Evolutionary conservation across 2,888 invertebrate species (phyloP).

Genomic region (Yponomeuta cagnagella): DNA sequence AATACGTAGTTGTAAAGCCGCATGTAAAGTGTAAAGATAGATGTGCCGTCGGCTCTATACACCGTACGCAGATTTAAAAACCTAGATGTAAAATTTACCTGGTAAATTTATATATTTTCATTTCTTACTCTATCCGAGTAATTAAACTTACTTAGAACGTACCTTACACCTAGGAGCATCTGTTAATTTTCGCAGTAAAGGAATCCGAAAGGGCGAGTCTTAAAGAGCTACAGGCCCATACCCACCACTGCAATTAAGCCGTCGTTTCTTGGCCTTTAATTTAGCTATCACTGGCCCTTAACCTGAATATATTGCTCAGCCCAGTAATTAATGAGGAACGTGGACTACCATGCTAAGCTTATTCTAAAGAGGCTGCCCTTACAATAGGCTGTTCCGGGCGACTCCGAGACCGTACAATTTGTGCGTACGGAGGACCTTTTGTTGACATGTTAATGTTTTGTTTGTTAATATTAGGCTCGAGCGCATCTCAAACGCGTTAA

Average conservation of each 20-base stretch:
- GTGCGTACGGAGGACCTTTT: constrained; percentile 26
- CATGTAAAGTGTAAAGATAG: too few species aligned
- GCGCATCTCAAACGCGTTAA: neutral
- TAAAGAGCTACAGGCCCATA: neutral
- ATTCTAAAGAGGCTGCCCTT: constrained; percentile 28
- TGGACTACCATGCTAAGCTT: constrained; percentile 28
- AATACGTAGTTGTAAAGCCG: too few species aligned
- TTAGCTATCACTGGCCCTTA: constrained; percentile 56
- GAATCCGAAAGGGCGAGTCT: neutral
- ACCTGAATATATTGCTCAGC: constrained; percentile 48
- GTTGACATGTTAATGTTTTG: constrained; percentile 22
- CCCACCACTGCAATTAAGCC: constrained; percentile 41
- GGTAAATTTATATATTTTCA: too few species aligned
- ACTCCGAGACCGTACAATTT: constrained; percentile 34
- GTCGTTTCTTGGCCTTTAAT: constrained; percentile 50
- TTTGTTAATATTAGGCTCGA: neutral
- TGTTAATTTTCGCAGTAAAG: too few species aligned
- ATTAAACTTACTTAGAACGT: too few species aligned
- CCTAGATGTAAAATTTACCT: too few species aligned
- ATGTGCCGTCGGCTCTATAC: too few species aligned
- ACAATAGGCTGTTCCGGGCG: constrained; percentile 32
- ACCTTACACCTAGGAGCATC: too few species aligned
- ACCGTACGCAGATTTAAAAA: too few species aligned
- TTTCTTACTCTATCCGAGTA: too few species aligned
- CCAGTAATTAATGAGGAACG: constrained; percentile 44